Percentiles rank a stretch among this genome's conserved stretches.
Conservation (phyloP, 2,797 vertebrate genomes). For the Xenops minutus region DNA sequence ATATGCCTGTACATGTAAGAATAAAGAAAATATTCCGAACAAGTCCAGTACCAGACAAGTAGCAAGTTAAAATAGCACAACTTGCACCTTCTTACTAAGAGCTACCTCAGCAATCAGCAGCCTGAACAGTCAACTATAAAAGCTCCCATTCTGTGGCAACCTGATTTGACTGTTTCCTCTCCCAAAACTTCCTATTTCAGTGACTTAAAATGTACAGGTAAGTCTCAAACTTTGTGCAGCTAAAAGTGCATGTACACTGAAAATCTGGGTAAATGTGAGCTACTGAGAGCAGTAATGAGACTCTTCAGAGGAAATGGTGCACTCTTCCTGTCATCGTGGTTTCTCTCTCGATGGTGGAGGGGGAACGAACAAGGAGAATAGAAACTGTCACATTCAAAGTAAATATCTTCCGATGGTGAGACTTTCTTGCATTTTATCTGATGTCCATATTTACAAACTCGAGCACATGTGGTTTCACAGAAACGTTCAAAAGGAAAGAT, state of each 20-base stretch:
- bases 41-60: not conserved
- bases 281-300: not conserved
- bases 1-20: not conserved
- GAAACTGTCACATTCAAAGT: not conserved
- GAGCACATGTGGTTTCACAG: not conserved
- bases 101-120: slow-evolving; percentile 4
- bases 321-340: not conserved
- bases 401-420: not conserved
- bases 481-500: not conserved
- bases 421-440: not conserved
- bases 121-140: not conserved
- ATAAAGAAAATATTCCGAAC: not conserved
- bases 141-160: not conserved
- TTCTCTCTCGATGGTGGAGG: not conserved
- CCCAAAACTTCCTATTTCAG: not conserved
- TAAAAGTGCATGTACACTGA: not conserved
- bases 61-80: slow-evolving; percentile 10
- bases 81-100: slow-evolving; percentile 1
- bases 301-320: not conserved
- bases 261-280: not conserved
- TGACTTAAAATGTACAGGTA: not conserved
- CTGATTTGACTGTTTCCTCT: not conserved
- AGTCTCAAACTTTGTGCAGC: not conserved
- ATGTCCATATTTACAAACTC: not conserved
- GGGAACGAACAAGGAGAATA: not conserved